Base-by-base conservation (phyloP, 2,113 vertebrate genomes). In the Chamaea fasciata region DNA sequence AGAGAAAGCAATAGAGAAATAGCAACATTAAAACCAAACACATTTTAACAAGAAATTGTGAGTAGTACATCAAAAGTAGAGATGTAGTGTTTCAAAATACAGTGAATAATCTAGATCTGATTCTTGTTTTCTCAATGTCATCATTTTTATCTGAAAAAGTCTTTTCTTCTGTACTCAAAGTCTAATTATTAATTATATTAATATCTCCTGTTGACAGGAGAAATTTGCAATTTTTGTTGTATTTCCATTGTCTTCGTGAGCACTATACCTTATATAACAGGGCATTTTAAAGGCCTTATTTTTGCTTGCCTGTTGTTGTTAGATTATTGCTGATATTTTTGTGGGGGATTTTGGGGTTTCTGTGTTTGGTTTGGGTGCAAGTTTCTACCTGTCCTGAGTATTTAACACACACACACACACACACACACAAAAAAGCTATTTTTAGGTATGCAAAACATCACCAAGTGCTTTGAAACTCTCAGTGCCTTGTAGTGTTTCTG, bases 181-280 rank as follows among this genome's bases (percentile, higher is more conserved):
- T 16, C n/a, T 35, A 57, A 57, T 11, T 35, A 35, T 16, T 35
- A 35, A 57, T 35, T 57, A 59, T 59, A 35, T 62, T 70, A 65
- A 56, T 56, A 35, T 28, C 9, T 55, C 30, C 16, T 70, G 6
- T 11, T 83, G 27, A 11, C 27, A 65, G 50, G 69, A 55, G 4
- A 22, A 75, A 27, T 11, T 65, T 73, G 7, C 6, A 49, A 9
- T 42, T 78, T 86, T 69, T 75, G 2, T n/a, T 30, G 7, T 47
- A 26, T 79, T 68, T 64, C 15, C 2, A 4, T 33, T 47, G 11
- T 20, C 9, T 60, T 19, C 6, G 1, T 60, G 27, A 41, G 2
- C 0, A 1, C 1, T 80, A 50, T 47, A 15, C 8, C 2, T 83
- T 71, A 33, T 39, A 80, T n/a, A 52, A 2, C 9, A 55, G 12